Conservation (phyloP, 1,140 invertebrate species). For the Vanessa atalanta region DNA sequence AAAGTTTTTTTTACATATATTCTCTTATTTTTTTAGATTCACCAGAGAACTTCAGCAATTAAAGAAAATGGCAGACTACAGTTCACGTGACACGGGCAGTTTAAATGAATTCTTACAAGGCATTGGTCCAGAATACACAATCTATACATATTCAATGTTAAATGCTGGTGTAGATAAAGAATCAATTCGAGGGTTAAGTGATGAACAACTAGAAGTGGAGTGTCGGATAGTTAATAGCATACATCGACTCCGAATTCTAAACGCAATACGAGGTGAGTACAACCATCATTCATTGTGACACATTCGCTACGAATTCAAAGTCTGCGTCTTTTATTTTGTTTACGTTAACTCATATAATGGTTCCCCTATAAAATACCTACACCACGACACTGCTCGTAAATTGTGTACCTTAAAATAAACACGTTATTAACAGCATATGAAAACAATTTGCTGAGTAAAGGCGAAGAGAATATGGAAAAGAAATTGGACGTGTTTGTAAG, state of each 20-base stretch:
- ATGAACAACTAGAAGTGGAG: conserved; percentile 94
- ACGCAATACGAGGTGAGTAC: conserved; percentile 89
- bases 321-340: conserved; percentile 10
- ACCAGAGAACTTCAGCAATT: conserved; percentile 95
- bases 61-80: conserved; percentile 98
- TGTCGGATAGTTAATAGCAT: conserved; percentile 97
- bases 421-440: conserved; percentile 75
- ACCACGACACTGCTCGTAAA: conserved; percentile 10
- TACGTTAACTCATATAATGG: not conserved
- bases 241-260: conserved; percentile 93
- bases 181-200: conserved; percentile 89
- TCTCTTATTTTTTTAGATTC: conserved; percentile 85
- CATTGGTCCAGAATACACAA: conserved; percentile 94
- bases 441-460: conserved; percentile 83
- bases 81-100: conserved; percentile 94
- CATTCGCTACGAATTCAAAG: not conserved
- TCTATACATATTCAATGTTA: conserved; percentile 98
- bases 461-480: conserved; percentile 90
- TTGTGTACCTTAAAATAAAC: not conserved
- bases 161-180: conserved; percentile 96
- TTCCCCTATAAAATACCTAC: conserved; percentile 6
- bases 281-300: conserved; percentile 20
- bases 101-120: conserved; percentile 94
- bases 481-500: conserved; percentile 98
- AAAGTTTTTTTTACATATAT: not conserved